phyloP scores from a whole-genome alignment of 2,797 vertebrate genomes.

The Pangasius larnaudii region DNA sequence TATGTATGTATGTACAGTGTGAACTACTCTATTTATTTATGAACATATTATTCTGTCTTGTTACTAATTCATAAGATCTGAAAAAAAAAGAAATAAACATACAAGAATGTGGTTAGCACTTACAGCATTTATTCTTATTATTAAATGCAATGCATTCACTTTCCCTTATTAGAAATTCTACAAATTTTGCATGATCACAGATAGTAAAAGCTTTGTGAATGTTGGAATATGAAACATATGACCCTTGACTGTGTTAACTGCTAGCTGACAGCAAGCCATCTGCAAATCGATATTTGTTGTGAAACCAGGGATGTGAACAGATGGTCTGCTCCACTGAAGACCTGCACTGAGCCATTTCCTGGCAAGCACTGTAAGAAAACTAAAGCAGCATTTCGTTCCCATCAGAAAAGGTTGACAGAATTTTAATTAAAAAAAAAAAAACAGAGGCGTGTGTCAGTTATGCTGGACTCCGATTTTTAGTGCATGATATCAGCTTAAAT shows the following conservation, averaged over 20 bases:
- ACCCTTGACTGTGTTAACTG: background rate
- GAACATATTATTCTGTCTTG: background rate
- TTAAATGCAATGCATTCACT: background rate
- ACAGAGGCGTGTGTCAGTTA: background rate
- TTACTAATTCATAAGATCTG: background rate
- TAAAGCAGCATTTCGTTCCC: background rate
- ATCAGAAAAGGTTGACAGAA: background rate
- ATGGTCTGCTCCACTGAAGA: background rate
- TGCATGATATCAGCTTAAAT: background rate
- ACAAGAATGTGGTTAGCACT: background rate
- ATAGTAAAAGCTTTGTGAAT: background rate
- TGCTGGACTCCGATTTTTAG: background rate
- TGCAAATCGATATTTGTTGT: background rate
- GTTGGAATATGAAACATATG: background rate
- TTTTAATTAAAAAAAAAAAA: background rate
- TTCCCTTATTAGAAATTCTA: background rate
- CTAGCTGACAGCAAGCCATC: slow-evolving; percentile 22
- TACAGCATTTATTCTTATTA: background rate
- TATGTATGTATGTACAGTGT: background rate
- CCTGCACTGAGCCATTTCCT: background rate
- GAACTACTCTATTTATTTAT: background rate
- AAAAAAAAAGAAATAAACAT: background rate
- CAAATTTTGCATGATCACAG: background rate
- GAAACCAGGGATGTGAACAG: background rate
- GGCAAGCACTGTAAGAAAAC: background rate